Evolutionary conservation across 1,140 invertebrate species (phyloP), one percentile per base, ranked within the genome.

Genomic region (Chironomus striatipennis): DNA sequence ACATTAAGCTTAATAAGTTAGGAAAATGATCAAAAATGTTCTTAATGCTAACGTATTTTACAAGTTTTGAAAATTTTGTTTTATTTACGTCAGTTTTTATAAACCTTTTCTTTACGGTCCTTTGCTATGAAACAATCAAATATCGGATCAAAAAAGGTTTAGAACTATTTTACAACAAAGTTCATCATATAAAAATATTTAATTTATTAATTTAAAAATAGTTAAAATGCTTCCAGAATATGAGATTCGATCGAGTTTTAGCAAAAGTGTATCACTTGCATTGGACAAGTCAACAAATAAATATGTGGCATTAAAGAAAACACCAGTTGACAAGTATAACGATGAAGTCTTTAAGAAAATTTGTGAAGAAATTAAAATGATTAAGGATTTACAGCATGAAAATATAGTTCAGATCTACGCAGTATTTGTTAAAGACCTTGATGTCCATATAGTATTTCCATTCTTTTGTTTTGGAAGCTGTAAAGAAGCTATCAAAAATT

Each of bases 391-490:
- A n/a, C 87, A 90, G 74, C 93, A 95, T 82, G 85, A 86, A 34
- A 92, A 94, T 81, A 87, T 95, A 74, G 83, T 94, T 42, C 87
- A 88, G 70, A 90, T 90, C 78, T 83, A 90, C 75, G 88, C 88
- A 73, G 87, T 89, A 47, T 95, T 94, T 85, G 88, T 94, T 0
- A 85, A 86, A 77, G 88, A 88, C 9, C 86, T 86, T 74, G 88
- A 93, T 80, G 83, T 94, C n/a, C 93, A 89, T 83, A 86, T 93
- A 3, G 86, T 95, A 15, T 90, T 89, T 76, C 92, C 93, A 4
- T 83, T 93, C 17, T 92, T 94, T 89, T 89, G 86, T 12, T 93
- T 89, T 81, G 92, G 93, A 7, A 94, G 93, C 0, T 93, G 93
- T 79, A 85, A 88, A 78, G 90, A 93, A 81, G 86, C 95, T 77